Evolutionary conservation across 2,797 vertebrate species (phyloP), one percentile per base, ranked within the genome.

Genomic region (Allobates femoralis): DNA sequence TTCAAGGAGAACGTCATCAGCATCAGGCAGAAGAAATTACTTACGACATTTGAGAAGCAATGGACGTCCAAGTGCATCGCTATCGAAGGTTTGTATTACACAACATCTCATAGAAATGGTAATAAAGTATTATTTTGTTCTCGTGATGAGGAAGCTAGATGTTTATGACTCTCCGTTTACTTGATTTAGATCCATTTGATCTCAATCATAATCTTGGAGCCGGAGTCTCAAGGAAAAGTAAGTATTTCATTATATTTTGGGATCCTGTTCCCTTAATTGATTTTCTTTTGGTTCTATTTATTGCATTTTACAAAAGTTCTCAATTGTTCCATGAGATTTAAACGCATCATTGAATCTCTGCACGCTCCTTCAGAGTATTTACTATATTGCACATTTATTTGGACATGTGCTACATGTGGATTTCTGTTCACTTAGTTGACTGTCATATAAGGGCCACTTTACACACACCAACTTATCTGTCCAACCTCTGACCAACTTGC

Each of bases 41-140:
- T 99, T 89, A 99, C 98, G 83, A 99, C 98, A 0, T 99, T 99
- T 85, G 97, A 99, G 93, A 99, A 99, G 71, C 98, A 99, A 91
- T 99, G 98, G 98, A 99, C 98, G 10, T 99, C 98, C 89, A 99
- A 99, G 91, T 99, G 98, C 91, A 99, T 99, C 79, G 97, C 98
- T 1, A 99, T 99, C 0, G 98, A 99, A 97, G 98, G 98, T 99
- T 90, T 46, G 67, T 73, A 50, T 66, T 3, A 62, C 14, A 6
- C 4, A 16, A 37, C 12, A 21, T 8, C 18, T 62, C 28, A 37
- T 12, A 11, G 16, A 32, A 32, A 15, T n/a, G 6, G 15, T 28
- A 15, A 1, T 8, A 55, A 5, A 3, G 51, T 32, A 21, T 21
- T 5, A 7, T 74, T 1, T 1, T 23, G 3, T 71, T n/a, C 1